phyloP scores from a whole-genome alignment of 2,113 vertebrate genomes.

The Myxocyprinus asiaticus region DNA sequence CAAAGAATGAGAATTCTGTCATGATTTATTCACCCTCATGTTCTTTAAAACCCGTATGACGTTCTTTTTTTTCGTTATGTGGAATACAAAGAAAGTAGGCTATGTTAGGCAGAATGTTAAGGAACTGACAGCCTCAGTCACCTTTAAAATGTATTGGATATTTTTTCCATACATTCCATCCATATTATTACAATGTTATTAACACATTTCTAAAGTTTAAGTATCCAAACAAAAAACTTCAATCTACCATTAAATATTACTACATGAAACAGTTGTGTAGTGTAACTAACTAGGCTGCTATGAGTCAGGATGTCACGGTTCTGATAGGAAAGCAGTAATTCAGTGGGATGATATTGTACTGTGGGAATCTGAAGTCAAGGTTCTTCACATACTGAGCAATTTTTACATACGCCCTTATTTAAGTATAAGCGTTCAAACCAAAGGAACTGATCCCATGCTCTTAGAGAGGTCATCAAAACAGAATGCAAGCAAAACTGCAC shows the following conservation, averaged over 20 bases:
- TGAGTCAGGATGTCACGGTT: slow-evolving; percentile 16
- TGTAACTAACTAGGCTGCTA: neutral
- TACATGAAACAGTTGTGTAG: neutral
- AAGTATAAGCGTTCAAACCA: slow-evolving; percentile 56
- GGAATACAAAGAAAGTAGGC: too few relatives aligned
- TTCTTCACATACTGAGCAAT: slow-evolving; percentile 63
- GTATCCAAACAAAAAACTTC: neutral
- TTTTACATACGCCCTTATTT: slow-evolving; percentile 62
- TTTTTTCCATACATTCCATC: too few relatives aligned
- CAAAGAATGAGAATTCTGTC: too few relatives aligned
- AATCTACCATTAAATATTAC: neutral
- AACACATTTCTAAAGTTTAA: too few relatives aligned
- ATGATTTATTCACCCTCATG: neutral
- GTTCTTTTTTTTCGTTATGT: too few relatives aligned
- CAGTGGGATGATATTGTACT: slow-evolving; percentile 49
- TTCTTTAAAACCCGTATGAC: too few relatives aligned
- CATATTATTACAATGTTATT: too few relatives aligned
- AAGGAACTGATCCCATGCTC: slow-evolving; percentile 59
- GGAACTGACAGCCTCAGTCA: too few relatives aligned
- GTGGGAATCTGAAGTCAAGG: slow-evolving; percentile 66
- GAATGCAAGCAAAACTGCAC: slow-evolving; percentile 20
- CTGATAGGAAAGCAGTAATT: slow-evolving; percentile 20
- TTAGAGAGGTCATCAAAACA: slow-evolving; percentile 37
- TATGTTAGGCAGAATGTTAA: too few relatives aligned
- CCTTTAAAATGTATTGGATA: too few relatives aligned